phyloP scores from a whole-genome alignment of 53 echinoderm and acorn worm species.

The Paracentrotus lividus region DNA sequence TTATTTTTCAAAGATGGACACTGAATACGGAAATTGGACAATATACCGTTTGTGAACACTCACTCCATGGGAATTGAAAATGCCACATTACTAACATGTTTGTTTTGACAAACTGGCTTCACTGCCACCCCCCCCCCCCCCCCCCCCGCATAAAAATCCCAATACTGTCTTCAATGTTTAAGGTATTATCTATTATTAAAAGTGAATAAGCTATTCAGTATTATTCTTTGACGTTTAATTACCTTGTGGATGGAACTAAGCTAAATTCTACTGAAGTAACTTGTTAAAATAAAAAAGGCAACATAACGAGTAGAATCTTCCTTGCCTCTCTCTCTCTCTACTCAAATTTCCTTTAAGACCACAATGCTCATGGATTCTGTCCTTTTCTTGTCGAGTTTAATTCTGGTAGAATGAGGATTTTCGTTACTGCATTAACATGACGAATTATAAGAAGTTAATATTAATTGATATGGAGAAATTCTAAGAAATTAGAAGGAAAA shows the following conservation, averaged over 20 bases:
- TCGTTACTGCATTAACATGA: too few species aligned
- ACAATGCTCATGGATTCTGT: neutral
- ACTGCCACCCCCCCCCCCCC: too few species aligned
- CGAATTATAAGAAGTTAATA: neutral
- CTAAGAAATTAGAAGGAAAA: neutral
- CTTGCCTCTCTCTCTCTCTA: neutral
- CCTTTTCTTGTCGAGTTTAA: neutral
- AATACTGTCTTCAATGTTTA: neutral
- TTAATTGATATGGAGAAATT: neutral
- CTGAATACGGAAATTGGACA: neutral
- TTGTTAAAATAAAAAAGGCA: neutral
- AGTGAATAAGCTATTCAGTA: neutral
- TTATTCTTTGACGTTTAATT: neutral
- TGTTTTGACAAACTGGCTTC: neutral
- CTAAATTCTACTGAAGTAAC: neutral
- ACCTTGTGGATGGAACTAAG: too few species aligned
- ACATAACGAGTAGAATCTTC: neutral
- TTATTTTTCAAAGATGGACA: neutral
- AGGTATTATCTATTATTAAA: neutral
- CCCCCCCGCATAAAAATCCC: neutral
- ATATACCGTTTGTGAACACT: slow-evolving; percentile 1
- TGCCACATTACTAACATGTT: neutral
- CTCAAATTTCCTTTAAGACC: neutral
- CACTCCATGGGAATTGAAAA: neutral
- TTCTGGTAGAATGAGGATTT: neutral